These are phyloP conservation scores for Aplysia californica DNA, from an alignment of 1,140 invertebrate genomes.

Conservation along the genomic window DNA sequence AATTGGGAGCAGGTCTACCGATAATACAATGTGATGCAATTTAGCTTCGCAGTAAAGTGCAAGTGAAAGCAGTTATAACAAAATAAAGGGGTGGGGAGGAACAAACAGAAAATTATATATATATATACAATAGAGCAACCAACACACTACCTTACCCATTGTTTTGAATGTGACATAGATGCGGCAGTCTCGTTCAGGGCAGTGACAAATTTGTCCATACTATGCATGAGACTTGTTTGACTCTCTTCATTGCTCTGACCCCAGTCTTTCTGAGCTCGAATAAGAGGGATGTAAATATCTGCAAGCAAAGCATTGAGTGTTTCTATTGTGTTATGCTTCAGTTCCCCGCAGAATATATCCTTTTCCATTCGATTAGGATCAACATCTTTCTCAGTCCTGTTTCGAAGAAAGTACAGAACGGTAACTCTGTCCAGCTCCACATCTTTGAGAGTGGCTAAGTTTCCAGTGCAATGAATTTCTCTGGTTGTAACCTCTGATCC, in stretches of 20 bases:
- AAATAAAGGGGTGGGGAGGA: too few relatives aligned
- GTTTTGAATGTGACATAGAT: slow-evolving; percentile 56
- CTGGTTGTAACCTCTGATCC: slow-evolving; percentile 44
- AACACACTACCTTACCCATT: slow-evolving; percentile 54
- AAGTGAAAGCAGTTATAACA: too few relatives aligned
- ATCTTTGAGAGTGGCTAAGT: slow-evolving; percentile 62
- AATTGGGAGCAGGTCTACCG: too few relatives aligned
- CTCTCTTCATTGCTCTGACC: slow-evolving; percentile 60
- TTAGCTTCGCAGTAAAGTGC: too few relatives aligned
- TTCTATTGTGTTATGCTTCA: slow-evolving; percentile 65
- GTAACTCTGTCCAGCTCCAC: slow-evolving; percentile 55
- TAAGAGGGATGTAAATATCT: slow-evolving; percentile 63
- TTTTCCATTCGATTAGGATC: slow-evolving; percentile 60
- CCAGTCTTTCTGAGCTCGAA: slow-evolving; percentile 65
- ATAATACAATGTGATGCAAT: too few relatives aligned
- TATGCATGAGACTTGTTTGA: slow-evolving; percentile 56
- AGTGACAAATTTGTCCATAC: slow-evolving; percentile 61
- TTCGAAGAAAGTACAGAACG: slow-evolving; percentile 64
- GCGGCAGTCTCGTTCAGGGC: slow-evolving; percentile 60
- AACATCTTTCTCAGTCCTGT: slow-evolving; percentile 61
- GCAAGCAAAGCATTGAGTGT: slow-evolving; percentile 59
- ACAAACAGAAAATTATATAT: too few relatives aligned
- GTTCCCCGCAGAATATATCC: slow-evolving; percentile 65
- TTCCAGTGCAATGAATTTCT: slow-evolving; percentile 61
- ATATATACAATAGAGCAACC: neutral